Evolutionary conservation across 1,140 invertebrate genomes (phyloP).

Genomic region (Nomia melanderi): DNA sequence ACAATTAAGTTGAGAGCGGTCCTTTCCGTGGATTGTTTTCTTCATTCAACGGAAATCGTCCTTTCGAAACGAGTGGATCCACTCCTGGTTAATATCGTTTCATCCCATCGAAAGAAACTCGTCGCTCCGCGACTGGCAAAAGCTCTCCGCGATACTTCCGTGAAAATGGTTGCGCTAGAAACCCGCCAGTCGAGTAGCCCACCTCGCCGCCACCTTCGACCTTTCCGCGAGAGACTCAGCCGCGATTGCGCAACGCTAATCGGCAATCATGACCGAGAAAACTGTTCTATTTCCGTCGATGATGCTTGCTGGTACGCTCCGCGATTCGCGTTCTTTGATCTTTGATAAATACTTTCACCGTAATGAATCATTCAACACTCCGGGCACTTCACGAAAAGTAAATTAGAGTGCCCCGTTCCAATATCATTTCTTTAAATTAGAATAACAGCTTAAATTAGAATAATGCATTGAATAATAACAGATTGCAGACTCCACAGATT

Average conservation of each 20-base stretch:
- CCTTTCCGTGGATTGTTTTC: background rate
- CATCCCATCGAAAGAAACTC: background rate
- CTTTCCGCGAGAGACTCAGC: conserved; percentile 18
- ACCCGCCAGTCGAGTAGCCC: conserved; percentile 15
- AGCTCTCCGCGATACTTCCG: background rate
- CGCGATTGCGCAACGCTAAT: conserved; percentile 33
- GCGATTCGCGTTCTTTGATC: background rate
- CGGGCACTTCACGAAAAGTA: background rate
- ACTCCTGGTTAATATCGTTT: background rate
- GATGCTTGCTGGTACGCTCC: background rate
- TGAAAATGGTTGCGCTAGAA: conserved; percentile 14
- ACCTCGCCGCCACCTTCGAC: conserved; percentile 27
- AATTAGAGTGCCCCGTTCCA: no score
- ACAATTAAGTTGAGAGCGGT: background rate
- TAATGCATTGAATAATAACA: no score
- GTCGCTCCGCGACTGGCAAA: background rate
- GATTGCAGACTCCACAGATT: no score
- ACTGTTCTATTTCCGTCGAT: conserved; percentile 27
- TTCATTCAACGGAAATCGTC: background rate
- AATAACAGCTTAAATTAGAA: no score
- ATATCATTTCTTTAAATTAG: no score
- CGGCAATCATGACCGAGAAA: conserved; percentile 26
- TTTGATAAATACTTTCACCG: background rate
- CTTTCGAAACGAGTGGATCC: background rate
- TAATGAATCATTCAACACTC: background rate